Base-by-base conservation (phyloP, 2,888 invertebrate species). In the Agrochola lota region DNA sequence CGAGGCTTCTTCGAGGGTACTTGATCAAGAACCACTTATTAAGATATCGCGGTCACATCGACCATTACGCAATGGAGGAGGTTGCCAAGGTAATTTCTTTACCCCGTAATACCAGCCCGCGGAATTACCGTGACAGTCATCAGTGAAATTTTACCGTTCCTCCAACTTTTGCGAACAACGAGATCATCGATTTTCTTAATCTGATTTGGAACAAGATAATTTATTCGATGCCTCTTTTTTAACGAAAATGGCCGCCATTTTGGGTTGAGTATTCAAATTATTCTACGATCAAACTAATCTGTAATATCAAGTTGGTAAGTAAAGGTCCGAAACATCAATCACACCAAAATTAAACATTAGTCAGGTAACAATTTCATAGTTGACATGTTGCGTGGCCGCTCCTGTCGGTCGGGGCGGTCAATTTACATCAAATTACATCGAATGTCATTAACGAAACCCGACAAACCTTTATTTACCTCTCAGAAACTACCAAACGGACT, bases 351-450 rank as follows among this genome's bases (percentile, higher is more conserved):
- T 88, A 89, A 88, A 94, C 92, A 92, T 94, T 92, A 94, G 91
- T 93, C 93, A 92, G 93, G 94, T 95, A 94, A 95, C 94, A 95
- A 95, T 96, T 95, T 95, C 94, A 95, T 94, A 96, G 96, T 95
- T 95, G 96, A 96, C 96, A 95, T 94, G 92, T 96, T 95, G 96
- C 96, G 95, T 96, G 96, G 91, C 86, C 88, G 91, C 92, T 90
- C 90, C 92, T 91, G 93, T 92, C 93, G 90, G 92, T 88, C 91
- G 90, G 78, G 88, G 90, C 90, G 94, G 94, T 95, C 95, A 96
- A 95, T 96, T 96, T 95, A 95, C 95, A 94, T 95, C 94, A 94
- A 95, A 96, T 95, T 96, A 96, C 94, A 93, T 91, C 91, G 91
- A 94, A 92, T 94, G 94, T 95, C 96, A 96, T 96, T 96, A 96